These are phyloP conservation scores for Andrena marginata DNA, from an alignment of 2,888 invertebrate species.

Conservation along the genomic window DNA sequence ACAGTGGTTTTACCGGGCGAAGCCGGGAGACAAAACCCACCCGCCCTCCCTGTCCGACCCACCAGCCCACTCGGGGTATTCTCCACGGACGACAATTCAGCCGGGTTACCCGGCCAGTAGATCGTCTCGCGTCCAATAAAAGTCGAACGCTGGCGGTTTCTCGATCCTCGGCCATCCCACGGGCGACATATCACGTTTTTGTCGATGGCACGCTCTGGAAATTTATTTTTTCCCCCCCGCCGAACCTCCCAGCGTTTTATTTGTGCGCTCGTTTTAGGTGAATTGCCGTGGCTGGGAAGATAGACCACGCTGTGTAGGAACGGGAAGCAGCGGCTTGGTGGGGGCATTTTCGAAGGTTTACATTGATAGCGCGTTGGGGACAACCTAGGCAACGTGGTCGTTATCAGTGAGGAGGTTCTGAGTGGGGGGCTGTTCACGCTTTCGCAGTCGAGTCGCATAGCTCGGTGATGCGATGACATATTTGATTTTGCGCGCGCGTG, in stretches of 20 bases:
- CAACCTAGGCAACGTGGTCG: no score
- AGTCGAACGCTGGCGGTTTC: conserved; percentile 58
- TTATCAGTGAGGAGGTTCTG: no score
- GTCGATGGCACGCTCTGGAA: conserved; percentile 53
- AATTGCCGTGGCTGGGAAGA: conserved; percentile 34
- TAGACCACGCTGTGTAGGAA: not conserved
- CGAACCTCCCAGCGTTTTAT: not conserved
- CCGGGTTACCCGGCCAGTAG: conserved; percentile 48
- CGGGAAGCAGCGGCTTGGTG: no score
- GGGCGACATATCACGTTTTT: conserved; percentile 57
- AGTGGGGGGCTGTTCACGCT: no score
- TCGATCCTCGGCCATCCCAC: conserved; percentile 54
- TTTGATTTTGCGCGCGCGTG: no score
- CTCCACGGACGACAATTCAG: conserved; percentile 62
- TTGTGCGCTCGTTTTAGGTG: not conserved
- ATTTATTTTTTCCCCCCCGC: conserved; percentile 57
- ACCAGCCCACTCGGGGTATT: conserved; percentile 8
- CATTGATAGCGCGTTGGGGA: no score
- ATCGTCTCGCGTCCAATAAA: conserved; percentile 69
- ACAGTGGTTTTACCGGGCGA: conserved; percentile 58
- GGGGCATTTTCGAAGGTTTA: no score
- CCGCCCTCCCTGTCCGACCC: not conserved
- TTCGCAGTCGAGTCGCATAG: no score
- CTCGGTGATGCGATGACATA: no score
- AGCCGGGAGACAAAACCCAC: conserved; percentile 43